These are phyloP conservation scores for Morphnarchus princeps DNA, from an alignment of 2,113 vertebrate species.

Conservation along the genomic window DNA sequence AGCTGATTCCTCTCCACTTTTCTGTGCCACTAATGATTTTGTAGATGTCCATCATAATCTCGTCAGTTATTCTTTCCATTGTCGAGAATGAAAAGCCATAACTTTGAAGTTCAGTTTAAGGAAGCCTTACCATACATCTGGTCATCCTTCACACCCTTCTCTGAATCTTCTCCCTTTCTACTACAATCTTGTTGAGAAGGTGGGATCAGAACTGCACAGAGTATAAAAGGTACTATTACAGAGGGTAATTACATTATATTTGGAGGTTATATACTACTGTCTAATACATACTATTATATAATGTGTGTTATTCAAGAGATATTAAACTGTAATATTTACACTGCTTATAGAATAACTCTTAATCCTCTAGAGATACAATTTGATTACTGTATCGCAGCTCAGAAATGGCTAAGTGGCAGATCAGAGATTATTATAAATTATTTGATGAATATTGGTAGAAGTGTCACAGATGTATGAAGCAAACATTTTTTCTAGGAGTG, in stretches of 20 bases:
- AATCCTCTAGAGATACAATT: not conserved
- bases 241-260: not conserved
- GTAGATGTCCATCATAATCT: not conserved
- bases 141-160: not conserved
- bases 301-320: not conserved
- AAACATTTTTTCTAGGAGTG: not conserved
- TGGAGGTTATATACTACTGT: not conserved
- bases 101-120: not conserved
- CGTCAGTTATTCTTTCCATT: not conserved
- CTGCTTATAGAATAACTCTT: not conserved
- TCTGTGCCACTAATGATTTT: not conserved
- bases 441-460: not conserved
- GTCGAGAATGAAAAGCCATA: not conserved
- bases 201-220: not conserved
- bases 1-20: not conserved
- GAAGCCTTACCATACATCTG: not conserved
- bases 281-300: not conserved
- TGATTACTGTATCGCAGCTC: not conserved
- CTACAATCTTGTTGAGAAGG: not conserved
- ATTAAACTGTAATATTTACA: not conserved
- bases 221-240: not conserved
- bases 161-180: not conserved
- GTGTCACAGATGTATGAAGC: not conserved
- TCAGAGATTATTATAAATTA: not conserved
- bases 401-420: not conserved